Evolutionary conservation across 2,888 invertebrate genomes (phyloP).

Genomic region (Ornithoptera priamus): DNA sequence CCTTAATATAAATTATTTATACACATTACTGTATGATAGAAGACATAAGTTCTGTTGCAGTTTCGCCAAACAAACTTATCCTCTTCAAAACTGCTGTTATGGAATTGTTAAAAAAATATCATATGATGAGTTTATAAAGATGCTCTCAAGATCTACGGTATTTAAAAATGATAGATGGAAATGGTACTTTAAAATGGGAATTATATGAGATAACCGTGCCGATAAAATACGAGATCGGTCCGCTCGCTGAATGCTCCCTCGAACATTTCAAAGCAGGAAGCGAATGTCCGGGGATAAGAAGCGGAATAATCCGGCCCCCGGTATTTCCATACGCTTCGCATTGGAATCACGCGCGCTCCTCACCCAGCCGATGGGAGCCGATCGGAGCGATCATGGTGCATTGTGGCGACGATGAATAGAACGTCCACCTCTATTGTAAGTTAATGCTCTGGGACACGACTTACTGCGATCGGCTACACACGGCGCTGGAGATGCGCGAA

Average conservation of each 20-base stretch:
- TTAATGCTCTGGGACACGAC: conserved; percentile 68
- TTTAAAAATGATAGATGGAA: too few species aligned
- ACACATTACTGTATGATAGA: too few species aligned
- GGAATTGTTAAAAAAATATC: too few species aligned
- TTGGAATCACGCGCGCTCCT: conserved; percentile 67
- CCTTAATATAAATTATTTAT: too few species aligned
- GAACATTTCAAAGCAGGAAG: conserved; percentile 28
- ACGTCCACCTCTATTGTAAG: conserved; percentile 80
- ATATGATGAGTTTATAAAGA: too few species aligned
- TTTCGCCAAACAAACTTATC: too few species aligned
- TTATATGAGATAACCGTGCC: background rate
- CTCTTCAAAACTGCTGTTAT: too few species aligned
- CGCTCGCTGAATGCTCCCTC: background rate
- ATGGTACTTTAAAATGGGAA: background rate
- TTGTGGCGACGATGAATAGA: conserved; percentile 77
- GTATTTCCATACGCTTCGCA: conserved; percentile 63
- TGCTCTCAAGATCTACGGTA: too few species aligned
- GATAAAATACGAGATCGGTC: conserved; percentile 4
- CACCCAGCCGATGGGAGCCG: conserved; percentile 42
- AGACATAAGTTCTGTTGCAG: too few species aligned
- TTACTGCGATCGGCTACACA: conserved; percentile 42
- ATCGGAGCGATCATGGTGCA: conserved; percentile 52
- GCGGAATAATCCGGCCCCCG: conserved; percentile 36
- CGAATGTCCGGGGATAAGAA: conserved; percentile 37
- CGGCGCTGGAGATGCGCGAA: conserved; percentile 29